Evolutionary conservation across 2,888 invertebrate genomes (phyloP), one percentile per base, ranked within the genome.

Genomic region (Apotomis turbidana): DNA sequence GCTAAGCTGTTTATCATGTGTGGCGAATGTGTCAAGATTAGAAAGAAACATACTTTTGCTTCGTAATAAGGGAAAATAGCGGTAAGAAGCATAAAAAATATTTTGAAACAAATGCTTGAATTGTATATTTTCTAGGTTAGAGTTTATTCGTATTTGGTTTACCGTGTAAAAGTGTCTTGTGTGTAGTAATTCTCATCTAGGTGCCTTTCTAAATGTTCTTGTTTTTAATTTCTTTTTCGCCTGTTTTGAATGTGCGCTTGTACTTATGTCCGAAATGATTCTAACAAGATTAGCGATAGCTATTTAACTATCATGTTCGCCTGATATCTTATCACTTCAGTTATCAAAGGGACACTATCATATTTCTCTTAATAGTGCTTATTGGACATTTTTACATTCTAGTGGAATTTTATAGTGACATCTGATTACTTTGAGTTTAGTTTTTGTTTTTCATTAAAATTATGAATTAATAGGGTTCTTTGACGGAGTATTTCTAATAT

Each of bases 41-140:
- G 87, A 88, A 92, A 89, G 90, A 90, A 91, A 90, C 91, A 90
- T 87, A 90, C 88, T 88, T 90, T 84, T 81, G 85, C 84, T 82
- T 87, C 87, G 81, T 87, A 89, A 79, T 86, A 83, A 86, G 83
- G 81, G 86, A 83, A 83, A 85, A 85, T 82, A 88, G 85, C 85
- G 89, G 92, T 93, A 90, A 90, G 92, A 89, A 73, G 75, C 78
- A 72, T 81, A 75, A 75, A 78, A 80, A 82, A 79, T 77, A 78
- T 78, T 74, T 70, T 73, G 82, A 74, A 74, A 72, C 63, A 71
- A 74, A 71, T 49, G 60, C 52, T 66, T 49, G 41, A 55, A 36
- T 54, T 60, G 69, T 64, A 73, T 69, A 36, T 52, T 73, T 61
- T 63, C 54, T 69, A 68, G 59, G 54, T 79, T 78, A 78, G 76